Evolutionary conservation across 2,797 vertebrate species (phyloP), one percentile per base, ranked within the genome.

Genomic region (Sparidentex hasta): DNA sequence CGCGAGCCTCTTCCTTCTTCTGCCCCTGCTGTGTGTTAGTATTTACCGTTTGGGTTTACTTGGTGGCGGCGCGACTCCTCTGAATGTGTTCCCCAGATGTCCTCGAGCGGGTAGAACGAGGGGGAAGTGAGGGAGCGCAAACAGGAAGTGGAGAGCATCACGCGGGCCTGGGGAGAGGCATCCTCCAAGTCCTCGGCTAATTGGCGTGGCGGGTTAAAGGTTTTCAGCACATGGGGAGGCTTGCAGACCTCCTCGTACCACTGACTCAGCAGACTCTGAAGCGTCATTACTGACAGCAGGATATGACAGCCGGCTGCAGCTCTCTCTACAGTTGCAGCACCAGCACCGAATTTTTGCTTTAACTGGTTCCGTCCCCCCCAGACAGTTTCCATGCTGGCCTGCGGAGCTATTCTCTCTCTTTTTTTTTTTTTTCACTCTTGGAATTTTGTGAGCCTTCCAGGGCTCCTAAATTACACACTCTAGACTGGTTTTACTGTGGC

Each of bases 401-500:
- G 9, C 46, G 70, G 48, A 88, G 80, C 83, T 85, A 88, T 88
- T 87, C 86, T 84, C 74, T 85, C 90, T 89, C n/a, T n/a, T n/a
- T n/a, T n/a, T n/a, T n/a, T n/a, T n/a, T 80, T 71, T 91, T 89
- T 80, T 71, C 72, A 4, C 77, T 80, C 71, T 75, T 9, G 27
- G 84, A 88, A 82, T 92, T 91, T 90, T 76, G 80, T 77, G 68
- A 84, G 77, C 86, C 77, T 54, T 91, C 81, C 86, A 74, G 77
- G 71, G 54, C 83, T 92, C 84, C 87, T 85, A 91, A 94, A 94
- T 92, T 92, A 93, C 88, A 91, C 21, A 82, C 84, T 81, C 89
- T 65, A 63, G 79, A 59, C 81, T 93, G 94, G 91, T 93, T 94
- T 93, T 94, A 91, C 88, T 91, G 78, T n/a, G 84, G 88, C 90